Percentiles rank a stretch among this genome's conserved stretches.
Conservation (phyloP, 2,113 vertebrate species). For the Lepidothrix coronata region DNA sequence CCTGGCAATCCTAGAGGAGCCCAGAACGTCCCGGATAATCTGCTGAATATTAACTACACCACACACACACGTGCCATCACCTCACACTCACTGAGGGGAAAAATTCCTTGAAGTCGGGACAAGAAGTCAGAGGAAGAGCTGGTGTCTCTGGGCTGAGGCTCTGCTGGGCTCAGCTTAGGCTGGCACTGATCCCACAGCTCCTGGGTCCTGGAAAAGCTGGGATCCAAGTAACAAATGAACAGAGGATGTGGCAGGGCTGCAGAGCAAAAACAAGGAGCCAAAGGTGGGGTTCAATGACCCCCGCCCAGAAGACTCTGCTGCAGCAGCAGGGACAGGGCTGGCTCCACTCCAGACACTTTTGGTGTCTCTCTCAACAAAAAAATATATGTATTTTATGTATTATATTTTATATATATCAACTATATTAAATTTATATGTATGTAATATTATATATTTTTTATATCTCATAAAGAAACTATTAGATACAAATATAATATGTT, state of each 20-base stretch:
- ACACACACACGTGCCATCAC: rapidly evolving
- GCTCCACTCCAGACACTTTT: neutral
- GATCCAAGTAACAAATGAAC: neutral
- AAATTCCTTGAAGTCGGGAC: rapidly evolving
- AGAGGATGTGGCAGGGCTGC: neutral
- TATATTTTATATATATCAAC: no score
- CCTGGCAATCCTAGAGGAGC: rapidly evolving
- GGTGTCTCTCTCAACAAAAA: neutral
- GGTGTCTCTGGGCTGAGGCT: neutral
- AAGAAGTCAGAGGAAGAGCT: neutral
- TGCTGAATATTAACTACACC: neutral
- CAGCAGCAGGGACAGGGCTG: neutral
- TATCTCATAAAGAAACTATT: neutral
- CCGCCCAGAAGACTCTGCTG: neutral
- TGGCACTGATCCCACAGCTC: neutral
- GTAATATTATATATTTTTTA: neutral
- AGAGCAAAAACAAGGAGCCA: rapidly evolving
- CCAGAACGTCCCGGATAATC: rapidly evolving
- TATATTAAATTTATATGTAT: no score
- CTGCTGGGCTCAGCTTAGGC: neutral
- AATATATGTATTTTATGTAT: neutral
- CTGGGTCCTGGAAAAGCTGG: neutral
- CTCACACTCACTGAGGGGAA: rapidly evolving
- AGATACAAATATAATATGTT: neutral
- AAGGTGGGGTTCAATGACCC: neutral